Evolutionary conservation across 2,113 vertebrate genomes (phyloP), one percentile per base, ranked within the genome.

Genomic region (Polypterus senegalus): DNA sequence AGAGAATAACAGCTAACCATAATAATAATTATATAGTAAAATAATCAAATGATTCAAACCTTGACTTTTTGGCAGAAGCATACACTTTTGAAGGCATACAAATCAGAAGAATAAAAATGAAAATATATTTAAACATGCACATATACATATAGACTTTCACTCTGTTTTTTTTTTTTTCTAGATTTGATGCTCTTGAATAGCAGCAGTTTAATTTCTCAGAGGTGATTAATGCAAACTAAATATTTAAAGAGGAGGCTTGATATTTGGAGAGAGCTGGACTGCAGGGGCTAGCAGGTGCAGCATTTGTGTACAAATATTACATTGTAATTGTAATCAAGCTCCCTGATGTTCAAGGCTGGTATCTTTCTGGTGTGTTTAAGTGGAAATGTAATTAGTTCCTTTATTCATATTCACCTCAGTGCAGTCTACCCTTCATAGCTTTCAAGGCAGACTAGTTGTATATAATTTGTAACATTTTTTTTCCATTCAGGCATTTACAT

Each of bases 261-360:
- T 49, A 57, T 58, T 63, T 63, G 57, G 10, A 63, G 47, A 58
- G 62, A 55, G 51, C 51, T 8, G 51, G 47, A 61, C 52, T 53
- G 54, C 27, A 48, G n/a, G 10, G 65, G 53, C 10, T 8, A 56
- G 54, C 48, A 61, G 60, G 60, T 66, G 54, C 44, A 58, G 54
- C 55, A 44, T 46, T 4, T 57, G 45, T 47, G 54, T 61, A 58
- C 58, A 66, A 61, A 66, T 62, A 66, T 61, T 66, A 54, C 57
- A 57, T 48, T 62, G 54, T 57, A 61, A 66, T 53, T 66, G 65
- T 57, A 61, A 66, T 65, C 54, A 61, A 58, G 11, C 56, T 45
- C 44, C 59, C n/a, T 61, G 58, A 65, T 52, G 48, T 27, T 49
- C 57, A 46, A 47, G 6, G 9, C 57, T 52, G 45, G 63, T 45